Percentiles rank a stretch among this genome's conserved stretches.
Evolutionary conservation across 2,113 vertebrate species (phyloP).

Genomic region (Sander lucioperca): DNA sequence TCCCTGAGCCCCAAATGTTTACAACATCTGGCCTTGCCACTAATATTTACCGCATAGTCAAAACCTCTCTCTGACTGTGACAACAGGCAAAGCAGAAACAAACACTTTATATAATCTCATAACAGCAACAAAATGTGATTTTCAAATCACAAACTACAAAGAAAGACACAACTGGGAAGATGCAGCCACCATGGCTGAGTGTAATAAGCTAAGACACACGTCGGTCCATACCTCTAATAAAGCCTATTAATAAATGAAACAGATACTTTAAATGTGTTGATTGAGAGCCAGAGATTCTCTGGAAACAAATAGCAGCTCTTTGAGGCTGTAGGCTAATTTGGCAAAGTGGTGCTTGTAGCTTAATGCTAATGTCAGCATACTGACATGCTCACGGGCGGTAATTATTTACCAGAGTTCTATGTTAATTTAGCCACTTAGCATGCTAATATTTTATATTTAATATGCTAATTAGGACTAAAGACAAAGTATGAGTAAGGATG

Average conservation of each 20-base stretch:
- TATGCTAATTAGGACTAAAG: background rate
- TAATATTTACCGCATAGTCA: constrained; percentile 33
- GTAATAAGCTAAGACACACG: background rate
- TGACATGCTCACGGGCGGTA: background rate
- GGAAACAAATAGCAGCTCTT: background rate
- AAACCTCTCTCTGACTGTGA: constrained; percentile 8
- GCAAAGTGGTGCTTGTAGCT: background rate
- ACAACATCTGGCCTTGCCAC: no score
- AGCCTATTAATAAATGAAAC: background rate
- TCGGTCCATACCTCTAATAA: background rate
- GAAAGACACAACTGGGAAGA: background rate
- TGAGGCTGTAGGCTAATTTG: background rate
- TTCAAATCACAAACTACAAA: background rate
- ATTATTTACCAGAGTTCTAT: background rate
- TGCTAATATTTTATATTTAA: background rate
- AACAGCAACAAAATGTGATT: background rate
- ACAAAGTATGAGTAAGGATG: background rate
- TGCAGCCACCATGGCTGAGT: background rate
- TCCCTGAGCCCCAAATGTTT: no score
- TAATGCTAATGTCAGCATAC: background rate
- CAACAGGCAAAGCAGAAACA: constrained; percentile 9
- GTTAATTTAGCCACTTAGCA: background rate
- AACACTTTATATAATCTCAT: background rate
- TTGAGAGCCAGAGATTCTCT: background rate
- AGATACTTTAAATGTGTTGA: background rate